Base-by-base conservation (phyloP, 2,888 invertebrate genomes). In the Eledone cirrhosa region DNA sequence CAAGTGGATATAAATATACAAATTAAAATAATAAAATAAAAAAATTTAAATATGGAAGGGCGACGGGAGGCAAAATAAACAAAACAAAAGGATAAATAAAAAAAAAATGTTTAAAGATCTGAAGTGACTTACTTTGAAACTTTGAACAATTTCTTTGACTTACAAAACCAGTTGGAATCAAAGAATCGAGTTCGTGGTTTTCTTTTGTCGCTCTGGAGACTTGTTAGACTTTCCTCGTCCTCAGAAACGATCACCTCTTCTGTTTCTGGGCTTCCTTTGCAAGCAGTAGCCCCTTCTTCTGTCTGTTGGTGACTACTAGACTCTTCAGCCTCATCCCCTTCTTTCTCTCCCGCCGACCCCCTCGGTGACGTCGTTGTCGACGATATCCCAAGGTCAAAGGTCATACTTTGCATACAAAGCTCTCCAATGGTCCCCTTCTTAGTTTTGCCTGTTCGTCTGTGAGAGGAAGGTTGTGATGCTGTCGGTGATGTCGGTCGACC, bases 131-230 rank as follows among this genome's bases (percentile, higher is more conserved):
- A 89, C 89, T 89, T 89, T 85, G 89, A 89, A 85, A 88, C 88
- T 87, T 88, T 89, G 84, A 89, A 89, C 81, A 89, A 87, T 81
- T 85, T 87, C 82, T 84, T 88, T 24, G 89, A 87, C 80, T 87
- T 89, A 79, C 88, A 88, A 77, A 89, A 85, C 86, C 88, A 89
- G 78, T 85, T 84, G 75, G 86, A 83, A 75, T 88, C 88, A 77
- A 88, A 83, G 79, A 88, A 87, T 82, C 85, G 85, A 31, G 82
- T 81, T 72, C 83, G 83, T 48, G 83, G 80, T 80, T 85, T 86
- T 80, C 86, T 85, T 80, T 86, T 85, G 53, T 87, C 85, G 53
- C 84, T 85, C 24, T 63, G 82, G 79, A 33, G 82, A 75, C 75
- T 75, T 63, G 83, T 31, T 11, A 80, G 80, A 27, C 78, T 81